Evolutionary conservation across 2,797 vertebrate species (phyloP), one percentile per base, ranked within the genome.

Genomic region (Todus mexicanus): DNA sequence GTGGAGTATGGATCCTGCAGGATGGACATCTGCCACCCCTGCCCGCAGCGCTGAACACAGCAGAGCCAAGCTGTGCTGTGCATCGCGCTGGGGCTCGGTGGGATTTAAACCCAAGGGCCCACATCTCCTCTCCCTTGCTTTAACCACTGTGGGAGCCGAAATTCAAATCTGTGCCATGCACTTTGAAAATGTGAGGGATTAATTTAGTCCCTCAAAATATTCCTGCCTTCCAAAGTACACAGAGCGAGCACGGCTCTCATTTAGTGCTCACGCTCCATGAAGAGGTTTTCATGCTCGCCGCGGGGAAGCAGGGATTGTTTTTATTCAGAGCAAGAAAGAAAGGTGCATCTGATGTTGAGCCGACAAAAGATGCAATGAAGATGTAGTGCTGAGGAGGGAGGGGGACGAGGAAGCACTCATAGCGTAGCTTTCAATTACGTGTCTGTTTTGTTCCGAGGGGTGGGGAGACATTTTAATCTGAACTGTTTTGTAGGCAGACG

Each of bases 61-160:
- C 73, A 35, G 51, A 75, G 87, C 54, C 1, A 1, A 69, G 70
- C 51, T 15, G 9, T 0, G 65, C 66, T 12, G 1, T 1, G 8
- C 5, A 0, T 33, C 15, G 0, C 10, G 1, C 26, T 3, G 0
- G 25, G 45, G 25, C 76, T 50, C 10, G 0, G 4, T 16, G 74
- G 63, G 88, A 78, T 40, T 56, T 8, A 57, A 91, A 80, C 82
- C 56, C 51, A 21, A 43, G 22, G 60, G 56, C 79, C 21, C 35
- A 16, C 47, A 40, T 33, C 38, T 51, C 64, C 26, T 72, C 63
- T 76, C 33, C 60, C 37, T 42, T 60, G 37, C 76, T 88, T 90
- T 70, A 76, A 33, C 43, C 7, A 0, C 59, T 4, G 25, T 29
- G 40, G 35, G 71, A 87, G 64, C 25, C 35, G 38, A 48, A 84